Conservation (phyloP, 2,797 vertebrate species). For the Petrocephalus sullivani region DNA sequence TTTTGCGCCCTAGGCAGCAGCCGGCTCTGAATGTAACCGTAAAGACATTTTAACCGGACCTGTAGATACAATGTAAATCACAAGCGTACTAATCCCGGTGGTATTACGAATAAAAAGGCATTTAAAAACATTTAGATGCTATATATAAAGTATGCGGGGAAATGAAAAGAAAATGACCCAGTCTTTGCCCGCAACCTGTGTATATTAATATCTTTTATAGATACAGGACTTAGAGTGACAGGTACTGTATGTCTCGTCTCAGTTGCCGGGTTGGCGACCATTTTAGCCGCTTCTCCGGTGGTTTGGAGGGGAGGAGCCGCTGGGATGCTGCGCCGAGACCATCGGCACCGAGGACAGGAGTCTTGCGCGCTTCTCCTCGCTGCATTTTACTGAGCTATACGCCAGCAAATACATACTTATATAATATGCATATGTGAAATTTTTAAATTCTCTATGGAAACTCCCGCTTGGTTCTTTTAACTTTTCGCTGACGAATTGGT, state of each 20-base stretch:
- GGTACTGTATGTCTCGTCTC: not conserved
- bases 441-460: not conserved
- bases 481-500: not conserved
- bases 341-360: constrained; percentile 15
- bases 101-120: not conserved
- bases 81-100: not conserved
- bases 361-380: constrained; percentile 9
- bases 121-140: not conserved
- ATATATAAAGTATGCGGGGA: not conserved
- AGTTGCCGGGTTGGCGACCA: constrained; percentile 20
- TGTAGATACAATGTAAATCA: not conserved
- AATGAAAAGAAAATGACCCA: not conserved
- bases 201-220: not conserved
- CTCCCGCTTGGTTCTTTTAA: not conserved
- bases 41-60: not conserved
- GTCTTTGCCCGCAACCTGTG: not conserved
- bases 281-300: constrained; percentile 27
- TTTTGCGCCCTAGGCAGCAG: not conserved
- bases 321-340: constrained; percentile 23
- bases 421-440: not conserved
- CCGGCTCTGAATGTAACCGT: not conserved
- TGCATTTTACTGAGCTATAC: not conserved
- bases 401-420: not conserved
- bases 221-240: not conserved
- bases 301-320: constrained; percentile 25